These are phyloP conservation scores for Lethocerus indicus DNA, from an alignment of 1,140 invertebrate genomes.

Conservation along the genomic window DNA sequence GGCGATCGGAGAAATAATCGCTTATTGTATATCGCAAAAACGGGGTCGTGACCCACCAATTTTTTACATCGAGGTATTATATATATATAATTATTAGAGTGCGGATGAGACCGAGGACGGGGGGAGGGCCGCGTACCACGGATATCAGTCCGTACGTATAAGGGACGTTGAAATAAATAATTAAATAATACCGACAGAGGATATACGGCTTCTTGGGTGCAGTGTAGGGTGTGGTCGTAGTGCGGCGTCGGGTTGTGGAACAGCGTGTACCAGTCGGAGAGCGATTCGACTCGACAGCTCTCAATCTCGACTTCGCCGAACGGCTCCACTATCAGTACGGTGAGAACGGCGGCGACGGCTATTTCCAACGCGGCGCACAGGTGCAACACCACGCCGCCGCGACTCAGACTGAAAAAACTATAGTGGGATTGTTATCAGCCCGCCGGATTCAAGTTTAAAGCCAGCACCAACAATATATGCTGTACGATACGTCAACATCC, in stretches of 20 bases:
- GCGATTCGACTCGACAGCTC: constrained; percentile 54
- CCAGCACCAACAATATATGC: too few species aligned
- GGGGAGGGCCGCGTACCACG: too few species aligned
- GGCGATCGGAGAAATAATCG: too few species aligned
- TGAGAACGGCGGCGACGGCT: constrained; percentile 46
- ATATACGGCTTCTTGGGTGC: constrained; percentile 93
- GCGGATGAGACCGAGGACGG: too few species aligned
- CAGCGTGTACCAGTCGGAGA: constrained; percentile 93
- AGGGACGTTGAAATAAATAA: neutral
- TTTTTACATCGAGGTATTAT: neutral
- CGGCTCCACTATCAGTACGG: constrained; percentile 60
- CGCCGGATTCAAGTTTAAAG: too few species aligned
- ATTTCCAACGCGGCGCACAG: constrained; percentile 69
- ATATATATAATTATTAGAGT: neutral
- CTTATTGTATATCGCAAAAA: too few species aligned
- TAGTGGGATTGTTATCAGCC: too few species aligned
- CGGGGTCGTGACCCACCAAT: too few species aligned
- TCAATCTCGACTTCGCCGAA: constrained; percentile 50
- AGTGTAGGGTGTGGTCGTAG: constrained; percentile 75
- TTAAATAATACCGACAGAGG: constrained; percentile 58
- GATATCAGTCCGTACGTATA: neutral
- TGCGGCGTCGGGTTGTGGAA: constrained; percentile 86
- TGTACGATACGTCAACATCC: too few species aligned
- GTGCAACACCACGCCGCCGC: constrained; percentile 50
- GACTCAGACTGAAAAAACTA: constrained; percentile 40